Conservation (phyloP, 2,113 vertebrate genomes). For the Cnemophilus loriae region DNA sequence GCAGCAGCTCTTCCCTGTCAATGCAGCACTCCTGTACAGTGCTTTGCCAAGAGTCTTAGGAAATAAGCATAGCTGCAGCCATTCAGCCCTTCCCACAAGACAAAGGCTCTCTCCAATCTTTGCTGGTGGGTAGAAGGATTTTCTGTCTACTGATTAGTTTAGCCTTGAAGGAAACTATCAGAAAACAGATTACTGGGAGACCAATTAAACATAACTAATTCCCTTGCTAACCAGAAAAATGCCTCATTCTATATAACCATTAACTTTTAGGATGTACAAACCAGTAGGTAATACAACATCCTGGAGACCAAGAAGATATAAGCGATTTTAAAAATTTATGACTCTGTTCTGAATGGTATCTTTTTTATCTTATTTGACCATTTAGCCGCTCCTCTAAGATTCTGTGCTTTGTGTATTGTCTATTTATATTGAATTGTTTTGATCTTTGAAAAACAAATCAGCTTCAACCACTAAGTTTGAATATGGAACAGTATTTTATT, state of each 20-base stretch:
- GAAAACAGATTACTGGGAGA: neutral
- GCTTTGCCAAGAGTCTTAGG: neutral
- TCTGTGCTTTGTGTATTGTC: neutral
- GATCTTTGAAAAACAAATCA: neutral
- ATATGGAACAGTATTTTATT: neutral
- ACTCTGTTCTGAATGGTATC: neutral
- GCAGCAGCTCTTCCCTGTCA: neutral
- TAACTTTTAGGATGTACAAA: neutral
- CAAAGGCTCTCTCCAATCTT: neutral
- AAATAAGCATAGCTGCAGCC: neutral
- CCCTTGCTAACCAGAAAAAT: neutral
- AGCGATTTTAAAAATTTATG: neutral
- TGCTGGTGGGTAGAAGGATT: neutral
- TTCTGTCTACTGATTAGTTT: neutral
- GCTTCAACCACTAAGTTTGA: neutral
- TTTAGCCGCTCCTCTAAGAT: neutral
- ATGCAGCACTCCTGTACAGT: neutral
- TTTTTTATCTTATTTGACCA: neutral
- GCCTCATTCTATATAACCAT: conserved; percentile 15
- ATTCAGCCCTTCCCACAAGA: neutral
- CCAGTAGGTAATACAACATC: neutral
- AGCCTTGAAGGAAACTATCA: conserved; percentile 3
- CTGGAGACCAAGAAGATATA: neutral
- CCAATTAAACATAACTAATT: conserved; percentile 32
- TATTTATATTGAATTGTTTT: neutral